These are phyloP conservation scores for Synaphobranchus kaupii DNA, from an alignment of 2,797 vertebrate species.

Conservation along the genomic window DNA sequence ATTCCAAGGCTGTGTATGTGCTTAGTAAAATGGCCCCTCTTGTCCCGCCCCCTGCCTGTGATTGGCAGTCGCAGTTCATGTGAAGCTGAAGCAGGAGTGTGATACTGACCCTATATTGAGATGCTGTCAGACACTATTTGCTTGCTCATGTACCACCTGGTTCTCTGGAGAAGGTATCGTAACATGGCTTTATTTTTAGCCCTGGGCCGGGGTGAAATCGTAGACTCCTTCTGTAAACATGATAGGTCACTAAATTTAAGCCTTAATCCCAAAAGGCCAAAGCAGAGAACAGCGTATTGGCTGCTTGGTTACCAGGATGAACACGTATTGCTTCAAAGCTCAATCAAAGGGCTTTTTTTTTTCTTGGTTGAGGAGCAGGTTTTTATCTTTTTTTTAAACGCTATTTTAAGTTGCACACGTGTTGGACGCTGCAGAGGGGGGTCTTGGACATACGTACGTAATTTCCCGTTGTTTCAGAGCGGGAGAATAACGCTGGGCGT, in stretches of 20 bases:
- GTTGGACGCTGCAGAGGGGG: not conserved
- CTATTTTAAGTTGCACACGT: not conserved
- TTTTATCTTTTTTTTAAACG: not conserved
- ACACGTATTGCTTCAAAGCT: not conserved
- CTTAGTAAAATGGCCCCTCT: slow-evolving; percentile 9
- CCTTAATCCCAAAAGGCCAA: slow-evolving; percentile 74
- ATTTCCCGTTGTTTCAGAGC: not conserved
- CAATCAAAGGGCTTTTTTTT: not conserved
- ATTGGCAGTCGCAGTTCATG: slow-evolving; percentile 59
- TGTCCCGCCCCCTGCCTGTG: slow-evolving; percentile 32
- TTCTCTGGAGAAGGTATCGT: slow-evolving; percentile 81
- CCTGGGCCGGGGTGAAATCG: slow-evolving; percentile 80
- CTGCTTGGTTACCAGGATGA: slow-evolving; percentile 30
- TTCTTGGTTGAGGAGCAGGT: not conserved
- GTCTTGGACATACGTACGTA: not conserved
- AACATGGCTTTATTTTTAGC: slow-evolving; percentile 95
- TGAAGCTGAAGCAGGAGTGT: slow-evolving; percentile 64
- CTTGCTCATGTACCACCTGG: slow-evolving; percentile 80
- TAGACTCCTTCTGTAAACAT: slow-evolving; percentile 80
- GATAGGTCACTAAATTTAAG: slow-evolving; percentile 85
- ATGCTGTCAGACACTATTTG: slow-evolving; percentile 68
- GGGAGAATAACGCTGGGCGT: not conserved
- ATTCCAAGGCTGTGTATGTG: not conserved
- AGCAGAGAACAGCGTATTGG: slow-evolving; percentile 59
- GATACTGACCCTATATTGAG: slow-evolving; percentile 57